Evolutionary conservation across 2,888 invertebrate species (phyloP), one percentile per base, ranked within the genome.

Genomic region (Balanococcus diminutus): DNA sequence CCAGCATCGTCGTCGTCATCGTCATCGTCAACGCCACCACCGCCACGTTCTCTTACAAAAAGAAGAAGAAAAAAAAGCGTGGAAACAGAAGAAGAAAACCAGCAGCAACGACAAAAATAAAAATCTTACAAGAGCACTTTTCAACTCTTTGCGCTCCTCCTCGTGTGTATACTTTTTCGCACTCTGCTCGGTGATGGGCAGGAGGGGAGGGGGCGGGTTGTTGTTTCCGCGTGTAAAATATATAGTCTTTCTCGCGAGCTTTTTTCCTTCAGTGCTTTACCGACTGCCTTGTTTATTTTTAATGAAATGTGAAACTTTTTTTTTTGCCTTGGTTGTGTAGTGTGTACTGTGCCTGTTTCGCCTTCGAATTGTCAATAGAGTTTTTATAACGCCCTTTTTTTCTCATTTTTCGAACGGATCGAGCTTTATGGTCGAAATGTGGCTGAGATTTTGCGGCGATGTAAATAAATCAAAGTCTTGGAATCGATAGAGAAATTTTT

Each of bases 51-150:
- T 51, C 19, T 36, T 36, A 8, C 36, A 36, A 8, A 36, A 8
- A 36, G 6, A 22, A 14, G 22, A 22, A 56, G 19, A 56, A 56
- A 5, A 9, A 22, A 6, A 22, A 56, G 19, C 25, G 14, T 36
- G 79, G 36, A 39, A 36, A 31, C 4, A 39, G 36, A 81, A 81
- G 14, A 32, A 32, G 19, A 84, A 79, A 79, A 36, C 75, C 75
- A 28, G 28, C 28, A 46, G 56, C 19, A 75, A 79, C 85, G 85
- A 85, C 46, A 42, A 79, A 84, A 85, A 85, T 85, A 51, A 85
- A 85, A 85, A 85, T 85, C 72, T 85, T 85, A 85, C 79, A 79
- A 75, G 85, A 79, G 85, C 75, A 79, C 85, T 85, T 85, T 85
- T 79, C 85, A 67, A 39, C 75, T 25, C 28, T 39, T 31, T 79